Conservation (phyloP, 2,797 vertebrate genomes). For the Sebastes taczanowskii region DNA sequence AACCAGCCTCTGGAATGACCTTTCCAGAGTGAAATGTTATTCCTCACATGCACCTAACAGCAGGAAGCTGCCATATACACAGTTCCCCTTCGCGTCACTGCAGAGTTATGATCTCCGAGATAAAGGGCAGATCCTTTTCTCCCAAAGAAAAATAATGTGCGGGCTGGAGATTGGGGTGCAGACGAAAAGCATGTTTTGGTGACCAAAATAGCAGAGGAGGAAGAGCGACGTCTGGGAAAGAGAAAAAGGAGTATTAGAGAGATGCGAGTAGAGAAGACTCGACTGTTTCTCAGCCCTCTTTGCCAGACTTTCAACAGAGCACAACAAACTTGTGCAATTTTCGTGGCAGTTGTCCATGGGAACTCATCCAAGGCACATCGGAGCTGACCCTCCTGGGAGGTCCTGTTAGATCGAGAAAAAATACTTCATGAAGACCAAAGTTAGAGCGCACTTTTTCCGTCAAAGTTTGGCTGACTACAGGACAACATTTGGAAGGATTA, state of each 20-base stretch:
- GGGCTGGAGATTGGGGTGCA: slow-evolving; percentile 63
- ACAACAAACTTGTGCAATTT: slow-evolving; percentile 77
- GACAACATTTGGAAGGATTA: slow-evolving; percentile 61
- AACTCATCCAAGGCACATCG: slow-evolving; percentile 68
- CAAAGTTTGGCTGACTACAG: slow-evolving; percentile 37
- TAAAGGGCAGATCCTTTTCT: slow-evolving; percentile 72
- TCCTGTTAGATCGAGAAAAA: slow-evolving; percentile 69
- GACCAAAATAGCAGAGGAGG: slow-evolving; percentile 71
- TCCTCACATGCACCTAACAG: slow-evolving; percentile 66
- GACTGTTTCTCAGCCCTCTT: slow-evolving; percentile 57
- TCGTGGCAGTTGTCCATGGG: slow-evolving; percentile 76
- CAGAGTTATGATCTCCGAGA: slow-evolving; percentile 72
- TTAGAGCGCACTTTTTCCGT: slow-evolving; percentile 50
- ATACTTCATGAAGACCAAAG: slow-evolving; percentile 63
- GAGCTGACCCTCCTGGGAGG: slow-evolving; percentile 75
- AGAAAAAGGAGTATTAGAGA: slow-evolving; percentile 51
- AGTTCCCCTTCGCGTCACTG: slow-evolving; percentile 64
- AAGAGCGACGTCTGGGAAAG: slow-evolving; percentile 70
- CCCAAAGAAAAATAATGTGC: slow-evolving; percentile 72
- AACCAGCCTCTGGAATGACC: slow-evolving; percentile 64
- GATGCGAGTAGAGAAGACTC: slow-evolving; percentile 54
- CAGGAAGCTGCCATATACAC: slow-evolving; percentile 72
- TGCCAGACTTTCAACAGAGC: slow-evolving; percentile 68
- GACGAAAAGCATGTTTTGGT: slow-evolving; percentile 71
- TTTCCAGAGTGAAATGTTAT: slow-evolving; percentile 74